Evolutionary conservation across 2,888 invertebrate species (phyloP).

Genomic region (Lepidocyrtinus sp.): DNA sequence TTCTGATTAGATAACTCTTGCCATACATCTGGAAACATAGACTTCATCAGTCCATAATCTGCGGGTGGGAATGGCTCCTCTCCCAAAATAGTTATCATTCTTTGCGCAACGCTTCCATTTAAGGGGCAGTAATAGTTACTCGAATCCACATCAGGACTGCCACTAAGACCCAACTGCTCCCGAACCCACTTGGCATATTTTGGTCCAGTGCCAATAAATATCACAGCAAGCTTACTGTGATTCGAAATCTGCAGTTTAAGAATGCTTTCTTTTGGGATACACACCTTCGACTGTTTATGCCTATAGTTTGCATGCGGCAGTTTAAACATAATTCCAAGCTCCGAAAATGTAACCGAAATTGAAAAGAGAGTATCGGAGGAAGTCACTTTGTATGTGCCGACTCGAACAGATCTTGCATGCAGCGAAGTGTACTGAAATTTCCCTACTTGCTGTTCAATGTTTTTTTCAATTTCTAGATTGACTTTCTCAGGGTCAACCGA

Average conservation of each 20-base stretch:
- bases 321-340: slow-evolving; percentile 73
- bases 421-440: slow-evolving; percentile 71
- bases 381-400: slow-evolving; percentile 87
- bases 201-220: slow-evolving; percentile 85
- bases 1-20: slow-evolving; percentile 83
- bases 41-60: slow-evolving; percentile 78
- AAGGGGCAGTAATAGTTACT: slow-evolving; percentile 75
- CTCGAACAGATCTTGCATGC: slow-evolving; percentile 83
- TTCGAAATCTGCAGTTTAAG: slow-evolving; percentile 85
- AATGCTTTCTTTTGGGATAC: slow-evolving; percentile 81
- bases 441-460: background rate
- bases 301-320: slow-evolving; percentile 74
- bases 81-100: slow-evolving; percentile 81
- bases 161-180: slow-evolving; percentile 80
- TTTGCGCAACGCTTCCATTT: slow-evolving; percentile 75
- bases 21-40: slow-evolving; percentile 77
- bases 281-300: slow-evolving; percentile 76
- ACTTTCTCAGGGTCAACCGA: slow-evolving; percentile 21
- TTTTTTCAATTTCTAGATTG: background rate
- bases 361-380: background rate
- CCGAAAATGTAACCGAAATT: slow-evolving; percentile 75
- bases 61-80: slow-evolving; percentile 81
- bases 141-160: slow-evolving; percentile 71
- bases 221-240: slow-evolving; percentile 82
- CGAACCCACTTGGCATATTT: slow-evolving; percentile 81